These are phyloP conservation scores for Etheostoma spectabile DNA, from an alignment of 2,113 vertebrate species.

Conservation along the genomic window DNA sequence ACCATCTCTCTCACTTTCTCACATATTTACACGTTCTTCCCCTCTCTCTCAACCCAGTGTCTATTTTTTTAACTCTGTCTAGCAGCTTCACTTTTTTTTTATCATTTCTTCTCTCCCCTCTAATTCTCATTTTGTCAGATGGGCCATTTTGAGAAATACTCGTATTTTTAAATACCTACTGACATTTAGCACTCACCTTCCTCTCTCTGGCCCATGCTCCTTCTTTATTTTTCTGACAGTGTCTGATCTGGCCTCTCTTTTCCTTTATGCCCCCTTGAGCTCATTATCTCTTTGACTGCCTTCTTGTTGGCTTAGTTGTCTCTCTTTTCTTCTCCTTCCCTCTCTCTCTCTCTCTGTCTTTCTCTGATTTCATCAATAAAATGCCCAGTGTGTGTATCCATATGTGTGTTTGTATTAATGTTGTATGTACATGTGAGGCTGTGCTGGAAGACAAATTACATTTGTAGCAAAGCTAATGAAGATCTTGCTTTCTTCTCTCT, in stretches of 20 bases:
- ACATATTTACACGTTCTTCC: background rate
- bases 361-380: conserved; percentile 54
- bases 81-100: conserved; percentile 4
- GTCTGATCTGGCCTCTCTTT: conserved; percentile 45
- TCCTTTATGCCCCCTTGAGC: conserved; percentile 48
- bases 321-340: conserved; percentile 30
- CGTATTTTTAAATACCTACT: conserved; percentile 45
- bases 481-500: conserved; percentile 58
- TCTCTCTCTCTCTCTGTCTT: conserved; percentile 14
- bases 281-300: conserved; percentile 59
- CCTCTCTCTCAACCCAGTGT: background rate
- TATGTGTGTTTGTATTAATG: conserved; percentile 35
- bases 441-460: conserved; percentile 63
- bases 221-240: conserved; percentile 45
- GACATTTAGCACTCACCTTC: conserved; percentile 18
- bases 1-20: background rate
- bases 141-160: background rate
- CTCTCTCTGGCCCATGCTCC: conserved; percentile 2
- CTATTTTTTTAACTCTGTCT: background rate
- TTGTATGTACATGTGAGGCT: conserved; percentile 26
- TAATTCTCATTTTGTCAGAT: conserved; percentile 7
- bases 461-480: conserved; percentile 73
- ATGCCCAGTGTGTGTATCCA: conserved; percentile 32
- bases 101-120: background rate
- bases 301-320: conserved; percentile 21